Percentiles rank a stretch among this genome's conserved stretches.
These are phyloP conservation scores for Syrrhaptes paradoxus DNA, from an alignment of 2,113 vertebrate species.

Conservation along the genomic window DNA sequence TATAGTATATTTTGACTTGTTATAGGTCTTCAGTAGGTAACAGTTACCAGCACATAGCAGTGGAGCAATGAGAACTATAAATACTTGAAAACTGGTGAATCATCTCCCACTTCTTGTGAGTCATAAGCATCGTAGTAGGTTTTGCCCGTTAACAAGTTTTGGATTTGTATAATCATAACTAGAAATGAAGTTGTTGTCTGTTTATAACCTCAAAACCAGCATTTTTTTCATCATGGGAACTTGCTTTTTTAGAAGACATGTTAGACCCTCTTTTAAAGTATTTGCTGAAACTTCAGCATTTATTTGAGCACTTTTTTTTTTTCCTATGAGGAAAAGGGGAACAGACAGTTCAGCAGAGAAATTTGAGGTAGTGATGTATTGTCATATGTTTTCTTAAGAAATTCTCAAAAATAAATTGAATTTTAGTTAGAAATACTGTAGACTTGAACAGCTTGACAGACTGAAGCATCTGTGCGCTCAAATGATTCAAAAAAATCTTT, in stretches of 20 bases:
- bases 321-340: not conserved
- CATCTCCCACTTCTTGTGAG: conserved; percentile 41
- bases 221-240: not conserved
- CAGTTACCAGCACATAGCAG: not conserved
- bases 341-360: not conserved
- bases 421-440: not conserved
- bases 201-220: not conserved
- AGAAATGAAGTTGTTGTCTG: not conserved
- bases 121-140: not conserved
- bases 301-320: not conserved
- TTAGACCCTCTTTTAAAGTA: not conserved
- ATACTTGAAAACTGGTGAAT: conserved; percentile 46
- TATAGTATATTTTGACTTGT: not conserved
- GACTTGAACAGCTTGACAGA: not conserved
- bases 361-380: not conserved
- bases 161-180: not conserved
- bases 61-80: conserved; percentile 5
- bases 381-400: not conserved
- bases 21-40: not conserved
- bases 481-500: not conserved
- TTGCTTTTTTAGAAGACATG: not conserved
- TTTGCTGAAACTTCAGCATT: not conserved
- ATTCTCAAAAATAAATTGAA: not conserved
- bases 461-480: not conserved
- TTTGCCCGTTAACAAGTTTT: conserved; percentile 5